These are phyloP conservation scores for Takifugu flavidus DNA, from an alignment of 2,113 vertebrate genomes.

Conservation along the genomic window DNA sequence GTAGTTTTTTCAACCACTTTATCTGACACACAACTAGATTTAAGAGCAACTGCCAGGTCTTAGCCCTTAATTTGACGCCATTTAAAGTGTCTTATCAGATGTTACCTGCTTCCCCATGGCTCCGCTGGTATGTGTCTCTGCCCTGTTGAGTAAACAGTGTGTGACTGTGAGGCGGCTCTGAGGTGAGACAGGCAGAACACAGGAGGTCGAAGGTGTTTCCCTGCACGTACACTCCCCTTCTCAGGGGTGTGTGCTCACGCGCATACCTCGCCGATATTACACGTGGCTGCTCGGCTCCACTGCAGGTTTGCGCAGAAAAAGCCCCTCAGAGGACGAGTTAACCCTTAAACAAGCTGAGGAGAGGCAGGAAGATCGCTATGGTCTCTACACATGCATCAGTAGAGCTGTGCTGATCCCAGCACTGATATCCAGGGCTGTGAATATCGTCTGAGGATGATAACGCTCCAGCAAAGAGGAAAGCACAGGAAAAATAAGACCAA, in stretches of 20 bases:
- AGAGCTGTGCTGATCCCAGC: too few relatives aligned
- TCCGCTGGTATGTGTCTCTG: slow-evolving; percentile 40
- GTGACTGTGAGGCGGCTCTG: slow-evolving; percentile 39
- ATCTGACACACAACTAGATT: neutral
- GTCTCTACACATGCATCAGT: neutral
- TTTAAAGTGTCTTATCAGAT: slow-evolving; percentile 32
- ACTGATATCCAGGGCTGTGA: too few relatives aligned
- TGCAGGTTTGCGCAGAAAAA: slow-evolving; percentile 69
- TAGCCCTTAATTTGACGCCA: slow-evolving; percentile 1
- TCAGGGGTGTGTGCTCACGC: slow-evolving; percentile 52
- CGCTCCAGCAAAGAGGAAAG: neutral
- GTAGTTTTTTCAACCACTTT: neutral
- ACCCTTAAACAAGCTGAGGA: slow-evolving; percentile 37
- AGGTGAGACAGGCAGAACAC: slow-evolving; percentile 61
- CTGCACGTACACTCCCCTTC: slow-evolving; percentile 57
- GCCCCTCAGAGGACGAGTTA: slow-evolving; percentile 43
- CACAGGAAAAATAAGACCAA: slow-evolving; percentile 28
- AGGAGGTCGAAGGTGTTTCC: slow-evolving; percentile 61
- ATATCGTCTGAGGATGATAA: too few relatives aligned
- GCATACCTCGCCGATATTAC: slow-evolving; percentile 58
- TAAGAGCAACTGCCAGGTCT: slow-evolving; percentile 20
- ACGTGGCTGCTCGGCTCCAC: slow-evolving; percentile 51
- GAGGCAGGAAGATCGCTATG: slow-evolving; percentile 12
- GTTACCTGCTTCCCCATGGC: slow-evolving; percentile 73
- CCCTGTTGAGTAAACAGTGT: slow-evolving; percentile 46